Conservation (phyloP, 2,888 invertebrate species). For the Drosophila subsilvestris region DNA sequence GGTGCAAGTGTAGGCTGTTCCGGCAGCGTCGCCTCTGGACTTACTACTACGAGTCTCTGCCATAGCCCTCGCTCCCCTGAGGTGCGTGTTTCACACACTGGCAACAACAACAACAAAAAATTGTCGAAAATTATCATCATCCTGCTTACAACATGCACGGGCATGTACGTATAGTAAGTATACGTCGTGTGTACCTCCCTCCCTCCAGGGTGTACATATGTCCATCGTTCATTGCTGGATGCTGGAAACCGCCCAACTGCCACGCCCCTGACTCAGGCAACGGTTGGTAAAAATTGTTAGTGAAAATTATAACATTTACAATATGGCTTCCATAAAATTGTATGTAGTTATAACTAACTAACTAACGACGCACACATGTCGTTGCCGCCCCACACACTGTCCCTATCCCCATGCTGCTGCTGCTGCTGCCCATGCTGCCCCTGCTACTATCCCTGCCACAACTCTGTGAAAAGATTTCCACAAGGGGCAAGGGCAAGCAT, state of each 20-base stretch:
- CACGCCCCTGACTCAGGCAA: not conserved
- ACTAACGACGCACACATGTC: slow-evolving; percentile 72
- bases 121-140: slow-evolving; percentile 73
- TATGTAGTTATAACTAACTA: slow-evolving; percentile 77
- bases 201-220: not conserved
- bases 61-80: slow-evolving; percentile 9
- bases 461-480: not conserved
- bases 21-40: slow-evolving; percentile 2
- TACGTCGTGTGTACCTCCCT: no score
- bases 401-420: not conserved
- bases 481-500: slow-evolving; percentile 36
- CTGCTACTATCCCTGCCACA: not conserved
- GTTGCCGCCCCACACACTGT: slow-evolving; percentile 8
- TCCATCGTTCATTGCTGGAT: slow-evolving; percentile 7
- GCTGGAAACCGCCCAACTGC: not conserved
- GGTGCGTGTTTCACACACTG: slow-evolving; percentile 38
- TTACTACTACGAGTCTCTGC: not conserved
- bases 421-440: no score
- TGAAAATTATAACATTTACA: slow-evolving; percentile 78
- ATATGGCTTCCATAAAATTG: slow-evolving; percentile 74
- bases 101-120: slow-evolving; percentile 42
- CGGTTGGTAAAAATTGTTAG: slow-evolving; percentile 65
- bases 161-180: no score
- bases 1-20: slow-evolving; percentile 39
- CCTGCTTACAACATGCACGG: slow-evolving; percentile 13